A percentile compares a stretch with the other conserved stretches of the same genome.
Conservation (phyloP, 2,113 vertebrate genomes). For the Eurystomus gularis region DNA sequence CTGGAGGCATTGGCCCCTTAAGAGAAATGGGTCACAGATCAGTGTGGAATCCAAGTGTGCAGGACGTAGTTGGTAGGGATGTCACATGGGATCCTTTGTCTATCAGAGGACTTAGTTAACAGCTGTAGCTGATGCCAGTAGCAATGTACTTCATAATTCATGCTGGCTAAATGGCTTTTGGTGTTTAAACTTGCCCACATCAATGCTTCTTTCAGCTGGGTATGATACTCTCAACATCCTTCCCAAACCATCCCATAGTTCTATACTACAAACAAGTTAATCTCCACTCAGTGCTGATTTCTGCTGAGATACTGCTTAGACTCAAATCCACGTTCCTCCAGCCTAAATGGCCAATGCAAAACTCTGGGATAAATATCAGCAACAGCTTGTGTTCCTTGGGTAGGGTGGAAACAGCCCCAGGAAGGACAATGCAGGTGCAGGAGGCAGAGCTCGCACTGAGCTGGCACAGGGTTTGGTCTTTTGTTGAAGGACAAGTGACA, state of each 20-base stretch:
- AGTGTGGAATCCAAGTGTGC: not conserved
- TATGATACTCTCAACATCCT: not conserved
- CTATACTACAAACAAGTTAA: not conserved
- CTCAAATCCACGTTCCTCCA: not conserved
- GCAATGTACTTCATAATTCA: not conserved
- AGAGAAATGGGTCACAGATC: not conserved
- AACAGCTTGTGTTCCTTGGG: not conserved
- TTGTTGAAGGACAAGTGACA: slow-evolving; percentile 1
- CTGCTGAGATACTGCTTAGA: not conserved
- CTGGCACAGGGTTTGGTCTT: not conserved
- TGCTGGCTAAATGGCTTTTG: not conserved
- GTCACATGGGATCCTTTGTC: not conserved
- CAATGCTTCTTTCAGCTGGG: not conserved
- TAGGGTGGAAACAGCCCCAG: not conserved
- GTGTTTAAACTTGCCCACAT: not conserved
- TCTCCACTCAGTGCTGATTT: not conserved
- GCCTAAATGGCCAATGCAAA: not conserved
- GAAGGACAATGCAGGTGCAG: not conserved
- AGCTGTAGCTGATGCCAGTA: not conserved
- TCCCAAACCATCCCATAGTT: not conserved
- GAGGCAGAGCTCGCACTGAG: not conserved
- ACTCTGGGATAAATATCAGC: not conserved
- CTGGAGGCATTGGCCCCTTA: not conserved
- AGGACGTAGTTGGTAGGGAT: not conserved
- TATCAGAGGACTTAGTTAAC: not conserved